These are phyloP conservation scores for Artemia sp. DNA, from an alignment of 2,888 invertebrate species.

Conservation along the genomic window DNA sequence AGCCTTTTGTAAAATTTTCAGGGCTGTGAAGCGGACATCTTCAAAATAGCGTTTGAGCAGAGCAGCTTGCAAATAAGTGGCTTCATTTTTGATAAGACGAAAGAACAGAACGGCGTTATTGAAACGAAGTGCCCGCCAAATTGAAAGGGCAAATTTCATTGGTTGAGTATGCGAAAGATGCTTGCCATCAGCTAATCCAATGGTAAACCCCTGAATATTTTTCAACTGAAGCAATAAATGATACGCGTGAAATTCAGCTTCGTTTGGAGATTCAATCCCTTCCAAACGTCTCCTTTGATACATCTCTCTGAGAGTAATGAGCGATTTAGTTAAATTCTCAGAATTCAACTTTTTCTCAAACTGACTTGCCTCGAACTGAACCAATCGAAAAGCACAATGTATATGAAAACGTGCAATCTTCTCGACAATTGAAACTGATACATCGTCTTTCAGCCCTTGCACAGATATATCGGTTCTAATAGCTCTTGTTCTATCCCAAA, in stretches of 20 bases:
- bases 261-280: constrained; percentile 48
- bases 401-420: constrained; percentile 95
- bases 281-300: constrained; percentile 66
- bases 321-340: constrained; percentile 88
- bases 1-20: neutral
- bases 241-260: constrained; percentile 86
- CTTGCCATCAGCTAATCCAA: neutral
- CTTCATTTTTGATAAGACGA: neutral
- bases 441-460: constrained; percentile 68
- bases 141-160: neutral
- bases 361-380: constrained; percentile 65
- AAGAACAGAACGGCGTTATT: neutral
- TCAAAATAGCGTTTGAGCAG: neutral
- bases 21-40: constrained; percentile 1
- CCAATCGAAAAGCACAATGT: constrained; percentile 72
- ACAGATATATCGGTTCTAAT: constrained; percentile 93
- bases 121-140: neutral
- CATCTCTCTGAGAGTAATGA: constrained; percentile 90
- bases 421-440: constrained; percentile 69
- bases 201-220: constrained; percentile 8
- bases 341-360: constrained; percentile 92
- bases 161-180: neutral
- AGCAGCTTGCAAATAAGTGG: neutral
- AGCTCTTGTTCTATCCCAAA: constrained; percentile 89
- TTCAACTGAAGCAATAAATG: constrained; percentile 64